Conservation (phyloP, 2,113 vertebrate genomes). For the Laticauda colubrina region DNA sequence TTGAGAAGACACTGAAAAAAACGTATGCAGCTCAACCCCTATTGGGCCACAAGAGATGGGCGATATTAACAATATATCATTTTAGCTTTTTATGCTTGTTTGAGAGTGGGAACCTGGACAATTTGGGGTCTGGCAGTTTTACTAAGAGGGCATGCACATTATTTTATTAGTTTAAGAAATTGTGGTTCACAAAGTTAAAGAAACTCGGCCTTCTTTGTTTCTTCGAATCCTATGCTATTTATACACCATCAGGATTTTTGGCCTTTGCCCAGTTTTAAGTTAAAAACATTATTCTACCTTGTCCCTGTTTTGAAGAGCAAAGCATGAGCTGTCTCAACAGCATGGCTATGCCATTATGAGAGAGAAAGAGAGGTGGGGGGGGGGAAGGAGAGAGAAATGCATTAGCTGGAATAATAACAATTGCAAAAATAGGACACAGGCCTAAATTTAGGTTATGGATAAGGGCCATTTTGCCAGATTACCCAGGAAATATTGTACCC, state of each 20-base stretch:
- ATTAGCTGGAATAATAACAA: background rate
- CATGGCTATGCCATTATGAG: background rate
- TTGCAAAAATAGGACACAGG: background rate
- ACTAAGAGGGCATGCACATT: background rate
- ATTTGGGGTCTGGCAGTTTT: background rate
- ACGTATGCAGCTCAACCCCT: background rate
- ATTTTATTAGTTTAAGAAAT: background rate
- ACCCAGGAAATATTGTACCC: background rate
- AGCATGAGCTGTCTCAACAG: background rate
- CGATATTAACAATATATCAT: background rate
- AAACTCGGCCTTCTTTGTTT: background rate
- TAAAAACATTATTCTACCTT: background rate
- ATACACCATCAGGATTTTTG: background rate
- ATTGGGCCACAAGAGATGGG: background rate
- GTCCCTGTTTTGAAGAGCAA: background rate
- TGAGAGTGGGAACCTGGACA: background rate
- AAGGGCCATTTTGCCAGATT: background rate
- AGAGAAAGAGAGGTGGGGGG: too few species aligned
- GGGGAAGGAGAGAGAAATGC: background rate
- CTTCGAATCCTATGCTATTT: background rate
- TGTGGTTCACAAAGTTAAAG: background rate
- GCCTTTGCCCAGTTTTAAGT: background rate
- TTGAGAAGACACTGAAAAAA: background rate
- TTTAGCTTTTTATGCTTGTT: background rate
- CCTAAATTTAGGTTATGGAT: background rate